Evolutionary conservation across 2,113 vertebrate genomes (phyloP).

Genomic region (Elgaria multicarinata): DNA sequence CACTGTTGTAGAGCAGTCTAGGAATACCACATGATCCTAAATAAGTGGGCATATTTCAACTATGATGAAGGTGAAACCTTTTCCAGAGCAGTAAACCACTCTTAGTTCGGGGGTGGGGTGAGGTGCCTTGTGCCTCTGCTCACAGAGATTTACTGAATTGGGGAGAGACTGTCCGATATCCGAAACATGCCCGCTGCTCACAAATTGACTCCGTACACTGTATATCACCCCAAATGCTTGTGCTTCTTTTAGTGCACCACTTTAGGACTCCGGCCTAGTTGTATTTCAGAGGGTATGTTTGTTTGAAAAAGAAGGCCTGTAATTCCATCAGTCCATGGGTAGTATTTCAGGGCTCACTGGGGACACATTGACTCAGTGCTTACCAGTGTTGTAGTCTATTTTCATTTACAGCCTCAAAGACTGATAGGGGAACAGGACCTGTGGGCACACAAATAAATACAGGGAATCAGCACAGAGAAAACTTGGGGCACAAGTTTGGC

Average conservation of each 20-base stretch:
- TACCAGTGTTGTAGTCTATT: background rate
- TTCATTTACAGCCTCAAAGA: conserved; percentile 6
- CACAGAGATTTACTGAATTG: conserved; percentile 18
- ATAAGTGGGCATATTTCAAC: background rate
- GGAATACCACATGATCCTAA: background rate
- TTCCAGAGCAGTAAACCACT: fast-evolving
- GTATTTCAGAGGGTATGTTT: background rate
- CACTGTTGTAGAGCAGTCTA: background rate
- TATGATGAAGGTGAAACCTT: background rate
- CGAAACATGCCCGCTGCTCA: conserved; percentile 27
- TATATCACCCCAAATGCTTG: background rate
- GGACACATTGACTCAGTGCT: background rate
- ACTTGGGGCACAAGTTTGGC: background rate
- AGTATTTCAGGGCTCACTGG: background rate
- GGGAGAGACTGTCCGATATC: conserved; percentile 17
- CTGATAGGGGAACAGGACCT: background rate
- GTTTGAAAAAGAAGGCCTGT: background rate
- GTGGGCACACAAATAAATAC: background rate
- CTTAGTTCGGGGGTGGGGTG: background rate
- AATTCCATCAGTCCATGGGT: conserved; percentile 22
- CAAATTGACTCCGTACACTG: conserved; percentile 18
- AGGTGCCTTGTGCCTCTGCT: background rate
- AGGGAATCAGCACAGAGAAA: background rate
- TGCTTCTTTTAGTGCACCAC: background rate
- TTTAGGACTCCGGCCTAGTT: conserved; percentile 2